These are phyloP conservation scores for Merluccius polli DNA, from an alignment of 2,797 vertebrate genomes.

Conservation along the genomic window DNA sequence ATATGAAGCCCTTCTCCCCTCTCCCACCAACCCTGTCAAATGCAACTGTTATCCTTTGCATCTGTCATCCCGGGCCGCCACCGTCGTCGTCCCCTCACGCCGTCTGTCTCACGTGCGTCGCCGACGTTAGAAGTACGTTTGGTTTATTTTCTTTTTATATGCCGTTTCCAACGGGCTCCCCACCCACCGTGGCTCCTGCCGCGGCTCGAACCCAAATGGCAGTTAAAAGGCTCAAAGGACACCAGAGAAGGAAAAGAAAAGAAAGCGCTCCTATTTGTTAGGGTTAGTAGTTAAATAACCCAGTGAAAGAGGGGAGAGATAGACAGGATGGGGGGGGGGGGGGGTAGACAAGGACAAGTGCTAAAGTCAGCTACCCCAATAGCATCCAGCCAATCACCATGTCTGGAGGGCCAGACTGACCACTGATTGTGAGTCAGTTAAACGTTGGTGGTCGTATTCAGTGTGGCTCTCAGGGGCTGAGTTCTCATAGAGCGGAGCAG, in stretches of 20 bases:
- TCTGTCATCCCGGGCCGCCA: slow-evolving; percentile 22
- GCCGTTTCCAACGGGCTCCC: slow-evolving; percentile 67
- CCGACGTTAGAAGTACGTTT: slow-evolving; percentile 60
- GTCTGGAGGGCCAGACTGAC: too few species aligned
- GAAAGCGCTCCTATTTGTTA: slow-evolving; percentile 49
- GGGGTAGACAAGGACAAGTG: too few species aligned
- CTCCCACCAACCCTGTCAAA: slow-evolving; percentile 30
- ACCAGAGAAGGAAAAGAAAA: slow-evolving; percentile 60
- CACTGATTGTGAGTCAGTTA: too few species aligned
- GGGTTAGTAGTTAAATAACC: slow-evolving; percentile 44
- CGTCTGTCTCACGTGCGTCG: slow-evolving; percentile 19
- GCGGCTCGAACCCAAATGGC: slow-evolving; percentile 65
- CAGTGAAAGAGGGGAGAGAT: slow-evolving; percentile 12
- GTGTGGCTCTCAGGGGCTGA: too few species aligned
- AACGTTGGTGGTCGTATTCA: too few species aligned
- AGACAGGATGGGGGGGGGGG: too few species aligned
- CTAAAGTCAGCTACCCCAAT: too few species aligned
- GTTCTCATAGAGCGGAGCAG: too few species aligned
- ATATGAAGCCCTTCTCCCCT: slow-evolving; percentile 9
- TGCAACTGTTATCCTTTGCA: slow-evolving; percentile 36
- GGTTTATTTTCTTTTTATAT: slow-evolving; percentile 66
- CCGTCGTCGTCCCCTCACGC: slow-evolving; percentile 21
- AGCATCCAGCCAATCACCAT: too few species aligned
- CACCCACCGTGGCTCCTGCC: slow-evolving; percentile 67
- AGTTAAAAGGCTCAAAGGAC: slow-evolving; percentile 70